Percentiles rank a stretch among this genome's conserved stretches.
Conservation (phyloP, 1,140 invertebrate genomes). For the fruit fly (Drosophila melanogaster) region DNA sequence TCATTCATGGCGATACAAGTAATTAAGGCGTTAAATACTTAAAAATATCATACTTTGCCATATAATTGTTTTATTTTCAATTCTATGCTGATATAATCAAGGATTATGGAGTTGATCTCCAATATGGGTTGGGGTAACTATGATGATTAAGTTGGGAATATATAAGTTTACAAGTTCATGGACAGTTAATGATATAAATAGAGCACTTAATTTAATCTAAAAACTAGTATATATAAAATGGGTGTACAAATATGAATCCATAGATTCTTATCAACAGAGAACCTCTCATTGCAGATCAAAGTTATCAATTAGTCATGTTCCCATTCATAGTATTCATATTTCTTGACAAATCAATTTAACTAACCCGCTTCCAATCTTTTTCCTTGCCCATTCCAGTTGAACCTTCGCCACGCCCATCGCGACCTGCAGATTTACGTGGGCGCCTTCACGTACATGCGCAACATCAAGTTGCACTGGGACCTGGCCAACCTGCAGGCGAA, state of each 20-base stretch:
- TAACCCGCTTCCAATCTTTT: not conserved
- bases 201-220: no score
- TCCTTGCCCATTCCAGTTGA: constrained; percentile 39
- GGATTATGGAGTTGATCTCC: no score
- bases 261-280: not conserved
- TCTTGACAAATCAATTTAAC: not conserved
- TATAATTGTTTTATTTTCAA: no score
- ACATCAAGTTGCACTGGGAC: constrained; percentile 61
- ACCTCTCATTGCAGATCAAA: not conserved
- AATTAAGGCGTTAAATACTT: no score
- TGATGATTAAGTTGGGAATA: no score
- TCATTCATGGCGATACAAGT: not conserved
- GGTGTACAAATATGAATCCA: no score
- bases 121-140: no score
- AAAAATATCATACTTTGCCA: no score
- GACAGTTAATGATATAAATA: no score
- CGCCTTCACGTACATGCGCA: constrained; percentile 63
- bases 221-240: no score
- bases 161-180: no score
- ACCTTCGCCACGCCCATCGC: constrained; percentile 58
- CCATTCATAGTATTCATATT: not conserved
- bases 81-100: no score
- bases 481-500: constrained; percentile 18
- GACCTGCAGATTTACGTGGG: constrained; percentile 73
- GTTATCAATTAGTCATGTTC: not conserved